phyloP scores from a whole-genome alignment of 1,140 invertebrate species.

The Zaprionus africanus region DNA sequence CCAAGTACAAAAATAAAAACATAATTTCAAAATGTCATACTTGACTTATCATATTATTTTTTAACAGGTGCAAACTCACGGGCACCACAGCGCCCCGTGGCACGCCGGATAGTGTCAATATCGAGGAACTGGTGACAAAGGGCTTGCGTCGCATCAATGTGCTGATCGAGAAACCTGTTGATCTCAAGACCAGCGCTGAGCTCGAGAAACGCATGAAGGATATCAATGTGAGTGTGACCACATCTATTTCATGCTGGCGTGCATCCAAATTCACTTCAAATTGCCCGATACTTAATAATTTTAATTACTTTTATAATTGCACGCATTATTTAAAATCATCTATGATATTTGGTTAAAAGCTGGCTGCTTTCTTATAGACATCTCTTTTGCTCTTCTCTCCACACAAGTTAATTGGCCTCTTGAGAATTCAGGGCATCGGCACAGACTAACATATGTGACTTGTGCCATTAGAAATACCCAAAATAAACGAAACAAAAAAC shows the following conservation, averaged over 20 bases:
- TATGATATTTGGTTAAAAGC: constrained; percentile 9
- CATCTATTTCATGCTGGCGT: constrained; percentile 30
- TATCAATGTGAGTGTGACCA: constrained; percentile 75
- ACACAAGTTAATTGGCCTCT: constrained; percentile 79
- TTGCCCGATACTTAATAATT: constrained; percentile 33
- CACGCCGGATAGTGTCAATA: constrained; percentile 67
- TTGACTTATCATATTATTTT: not conserved
- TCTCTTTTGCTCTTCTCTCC: constrained; percentile 17
- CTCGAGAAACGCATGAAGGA: constrained; percentile 78
- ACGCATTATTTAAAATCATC: constrained; percentile 56
- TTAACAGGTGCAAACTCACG: constrained; percentile 60
- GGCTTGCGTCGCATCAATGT: constrained; percentile 80
- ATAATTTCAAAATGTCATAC: not conserved
- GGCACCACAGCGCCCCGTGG: constrained; percentile 47
- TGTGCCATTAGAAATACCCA: constrained; percentile 73
- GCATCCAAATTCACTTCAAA: constrained; percentile 18
- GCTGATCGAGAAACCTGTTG: constrained; percentile 77
- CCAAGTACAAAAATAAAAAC: constrained; percentile 57
- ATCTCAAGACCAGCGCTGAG: constrained; percentile 72
- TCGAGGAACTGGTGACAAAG: constrained; percentile 80
- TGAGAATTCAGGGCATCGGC: constrained; percentile 61
- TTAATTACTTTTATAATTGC: constrained; percentile 42
- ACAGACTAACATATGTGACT: constrained; percentile 52
- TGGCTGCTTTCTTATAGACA: not conserved
- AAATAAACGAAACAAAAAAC: constrained; percentile 64